phyloP scores from a whole-genome alignment of 2,888 invertebrate species.

The Lordiphosa fenestrarum region DNA sequence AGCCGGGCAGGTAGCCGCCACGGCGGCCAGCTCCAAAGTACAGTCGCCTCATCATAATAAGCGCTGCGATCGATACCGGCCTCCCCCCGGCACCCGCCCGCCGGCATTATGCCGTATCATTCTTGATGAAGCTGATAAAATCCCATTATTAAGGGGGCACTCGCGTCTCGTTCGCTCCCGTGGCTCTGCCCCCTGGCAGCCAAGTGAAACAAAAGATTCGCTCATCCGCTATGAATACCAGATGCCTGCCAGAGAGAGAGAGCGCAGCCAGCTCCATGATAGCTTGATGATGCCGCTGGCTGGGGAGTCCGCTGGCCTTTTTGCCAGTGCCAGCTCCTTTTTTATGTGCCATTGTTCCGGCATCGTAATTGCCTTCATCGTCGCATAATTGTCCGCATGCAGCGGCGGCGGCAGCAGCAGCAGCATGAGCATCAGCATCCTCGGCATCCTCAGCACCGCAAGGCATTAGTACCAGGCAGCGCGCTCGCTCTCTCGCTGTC shows the following conservation, averaged over 20 bases:
- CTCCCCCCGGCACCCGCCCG: conserved; percentile 11
- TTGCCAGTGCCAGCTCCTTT: conserved; percentile 17
- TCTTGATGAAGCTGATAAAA: conserved; percentile 80
- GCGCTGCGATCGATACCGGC: conserved; percentile 59
- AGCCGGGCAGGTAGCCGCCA: too few species aligned
- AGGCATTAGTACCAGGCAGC: conserved; percentile 26
- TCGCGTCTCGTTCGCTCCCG: conserved; percentile 71
- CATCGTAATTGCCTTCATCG: conserved; percentile 79
- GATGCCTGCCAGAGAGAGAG: conserved; percentile 47
- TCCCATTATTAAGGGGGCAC: conserved; percentile 80
- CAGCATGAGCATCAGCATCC: conserved; percentile 16
- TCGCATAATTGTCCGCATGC: conserved; percentile 71
- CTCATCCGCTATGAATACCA: conserved; percentile 80
- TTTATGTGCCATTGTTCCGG: conserved; percentile 62
- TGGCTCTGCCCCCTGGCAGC: conserved; percentile 57
- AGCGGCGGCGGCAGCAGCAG: conserved; percentile 17
- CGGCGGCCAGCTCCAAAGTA: conserved; percentile 22
- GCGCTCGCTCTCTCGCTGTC: not conserved
- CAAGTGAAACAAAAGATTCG: conserved; percentile 78
- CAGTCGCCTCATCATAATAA: conserved; percentile 54
- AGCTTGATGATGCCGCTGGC: conserved; percentile 51
- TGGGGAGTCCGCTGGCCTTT: conserved; percentile 36
- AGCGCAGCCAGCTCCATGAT: conserved; percentile 47
- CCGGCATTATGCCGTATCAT: conserved; percentile 79
- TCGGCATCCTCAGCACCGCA: conserved; percentile 23